phyloP scores from a whole-genome alignment of 1,140 invertebrate species.

The Cotesia chilonis region DNA sequence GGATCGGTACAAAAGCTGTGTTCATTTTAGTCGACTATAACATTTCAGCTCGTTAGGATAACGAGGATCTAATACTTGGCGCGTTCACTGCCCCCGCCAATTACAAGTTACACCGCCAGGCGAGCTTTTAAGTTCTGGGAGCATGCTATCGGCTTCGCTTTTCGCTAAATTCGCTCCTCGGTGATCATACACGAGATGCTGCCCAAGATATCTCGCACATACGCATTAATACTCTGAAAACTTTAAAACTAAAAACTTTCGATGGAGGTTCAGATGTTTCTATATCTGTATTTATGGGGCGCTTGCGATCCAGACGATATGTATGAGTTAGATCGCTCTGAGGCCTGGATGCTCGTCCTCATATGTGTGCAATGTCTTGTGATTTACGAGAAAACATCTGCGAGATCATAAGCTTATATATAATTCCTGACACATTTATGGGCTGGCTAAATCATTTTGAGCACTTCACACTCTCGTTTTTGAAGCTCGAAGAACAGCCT shows the following conservation, averaged over 20 bases:
- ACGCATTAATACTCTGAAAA: background rate
- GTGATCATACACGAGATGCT: background rate
- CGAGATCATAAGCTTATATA: conserved; percentile 15
- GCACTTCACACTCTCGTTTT: conserved; percentile 15
- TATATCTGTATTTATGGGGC: too few species aligned
- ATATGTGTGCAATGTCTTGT: background rate
- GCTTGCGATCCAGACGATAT: too few species aligned
- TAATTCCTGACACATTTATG: conserved; percentile 18
- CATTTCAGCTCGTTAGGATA: conserved; percentile 64
- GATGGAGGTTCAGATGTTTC: too few species aligned
- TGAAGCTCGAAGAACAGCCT: too few species aligned
- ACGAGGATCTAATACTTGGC: conserved; percentile 62
- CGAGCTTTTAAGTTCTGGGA: too few species aligned
- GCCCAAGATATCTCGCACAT: conserved; percentile 1
- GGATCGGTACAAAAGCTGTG: too few species aligned
- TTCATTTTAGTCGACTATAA: conserved; percentile 11
- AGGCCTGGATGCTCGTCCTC: too few species aligned
- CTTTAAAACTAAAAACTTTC: background rate
- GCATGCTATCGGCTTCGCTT: conserved; percentile 39
- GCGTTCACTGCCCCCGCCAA: conserved; percentile 56
- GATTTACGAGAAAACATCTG: conserved; percentile 12
- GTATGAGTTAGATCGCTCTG: too few species aligned
- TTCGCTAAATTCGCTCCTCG: conserved; percentile 1
- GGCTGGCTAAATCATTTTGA: conserved; percentile 1
- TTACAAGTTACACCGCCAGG: conserved; percentile 49